Evolutionary conservation across 2,797 vertebrate genomes (phyloP), one percentile per base, ranked within the genome.

Genomic region (Columba guinea): DNA sequence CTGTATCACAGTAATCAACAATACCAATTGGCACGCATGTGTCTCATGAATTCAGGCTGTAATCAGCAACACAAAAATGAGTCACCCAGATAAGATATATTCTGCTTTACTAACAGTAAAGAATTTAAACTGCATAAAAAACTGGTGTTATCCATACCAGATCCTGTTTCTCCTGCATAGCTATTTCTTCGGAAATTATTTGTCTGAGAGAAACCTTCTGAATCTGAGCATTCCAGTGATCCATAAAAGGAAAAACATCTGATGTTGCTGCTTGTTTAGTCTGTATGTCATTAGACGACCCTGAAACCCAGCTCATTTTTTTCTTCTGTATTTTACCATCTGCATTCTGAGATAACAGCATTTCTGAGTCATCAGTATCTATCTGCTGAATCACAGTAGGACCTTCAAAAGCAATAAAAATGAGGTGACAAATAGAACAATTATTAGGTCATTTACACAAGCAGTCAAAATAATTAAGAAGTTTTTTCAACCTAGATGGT

Each of bases 131-230:
- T 11, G n/a, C 39, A 67, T 69, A 16, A 27, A 48, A 94, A 89
- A 52, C 1, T 24, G 14, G 34, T 13, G 46, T 39, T 74, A 52
- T 35, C n/a, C 96, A 89, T 98, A 99, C 99, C 98, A 98, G 98
- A 73, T 98, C 97, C 67, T 98, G 91, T 35, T 97, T 99, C 77
- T 99, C 96, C 97, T 99, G 99, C 84, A 99, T 97, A 10, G 98
- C 98, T 92, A 98, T 98, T 97, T 99, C 99, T 97, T 99, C 99
- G 11, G 98, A 98, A 97, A 99, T 99, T 95, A 99, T 99, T 94
- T 99, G 97, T 93, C 99, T 97, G 22, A 99, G 98, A 87, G 99
- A 99, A 52, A 99, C 98, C 67, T 98, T 98, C 44, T 98, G 98
- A 84, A 75, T 98, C 70, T 97, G 98, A 77, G 97, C 97, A 73